phyloP scores from a whole-genome alignment of 2,888 invertebrate genomes.

The Dasysyrphus albostriatus region DNA sequence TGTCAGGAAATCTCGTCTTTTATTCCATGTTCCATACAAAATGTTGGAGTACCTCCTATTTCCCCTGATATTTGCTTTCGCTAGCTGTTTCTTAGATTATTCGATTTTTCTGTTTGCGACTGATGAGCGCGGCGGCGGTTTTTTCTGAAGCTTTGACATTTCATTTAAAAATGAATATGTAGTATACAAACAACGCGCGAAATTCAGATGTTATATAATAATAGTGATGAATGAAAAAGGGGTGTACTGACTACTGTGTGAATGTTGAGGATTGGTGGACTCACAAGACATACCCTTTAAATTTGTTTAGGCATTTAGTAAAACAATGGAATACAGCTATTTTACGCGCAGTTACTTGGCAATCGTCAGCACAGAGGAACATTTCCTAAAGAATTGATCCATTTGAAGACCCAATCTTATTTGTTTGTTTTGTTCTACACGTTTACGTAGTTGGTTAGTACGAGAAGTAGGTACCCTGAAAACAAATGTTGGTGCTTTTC shows the following conservation, averaged over 20 bases:
- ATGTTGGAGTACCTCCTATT: not conserved
- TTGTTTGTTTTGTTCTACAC: slow-evolving; percentile 5
- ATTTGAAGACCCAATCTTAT: slow-evolving; percentile 7
- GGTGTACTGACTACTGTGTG: slow-evolving; percentile 48
- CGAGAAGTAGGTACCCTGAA: slow-evolving; percentile 8
- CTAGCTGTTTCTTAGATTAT: slow-evolving; percentile 8
- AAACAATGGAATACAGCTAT: slow-evolving; percentile 43
- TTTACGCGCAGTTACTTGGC: slow-evolving; percentile 16
- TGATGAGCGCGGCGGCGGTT: not conserved
- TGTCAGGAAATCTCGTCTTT: slow-evolving; percentile 24
- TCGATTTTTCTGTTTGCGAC: not conserved
- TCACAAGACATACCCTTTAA: slow-evolving; percentile 11
- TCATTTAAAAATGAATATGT: slow-evolving; percentile 12
- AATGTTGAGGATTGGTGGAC: slow-evolving; percentile 7
- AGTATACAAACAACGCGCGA: not conserved
- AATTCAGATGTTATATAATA: slow-evolving; percentile 25
- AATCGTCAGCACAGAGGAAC: slow-evolving; percentile 25
- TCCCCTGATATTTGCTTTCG: not conserved
- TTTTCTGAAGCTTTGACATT: slow-evolving; percentile 33
- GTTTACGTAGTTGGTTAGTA: slow-evolving; percentile 7
- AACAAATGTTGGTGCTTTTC: slow-evolving; percentile 33
- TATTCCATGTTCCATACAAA: slow-evolving; percentile 13
- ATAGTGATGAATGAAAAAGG: slow-evolving; percentile 20
- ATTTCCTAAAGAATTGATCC: slow-evolving; percentile 29
- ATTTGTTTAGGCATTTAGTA: slow-evolving; percentile 35